Base-by-base conservation (phyloP, 2,113 vertebrate genomes). In the Antechinus stuartii region DNA sequence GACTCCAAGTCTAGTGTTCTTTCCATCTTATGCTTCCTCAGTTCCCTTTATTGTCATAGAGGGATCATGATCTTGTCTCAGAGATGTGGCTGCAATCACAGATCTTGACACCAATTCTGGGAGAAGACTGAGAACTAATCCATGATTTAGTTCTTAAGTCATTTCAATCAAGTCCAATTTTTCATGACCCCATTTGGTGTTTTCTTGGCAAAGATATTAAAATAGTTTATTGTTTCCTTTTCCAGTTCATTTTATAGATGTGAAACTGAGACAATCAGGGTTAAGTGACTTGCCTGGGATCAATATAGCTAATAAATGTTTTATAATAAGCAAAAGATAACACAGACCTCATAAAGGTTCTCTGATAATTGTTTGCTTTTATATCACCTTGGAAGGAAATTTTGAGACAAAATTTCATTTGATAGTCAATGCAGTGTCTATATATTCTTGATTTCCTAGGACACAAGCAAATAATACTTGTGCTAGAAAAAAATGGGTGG, bases 301-400 rank as follows among this genome's bases (percentile, higher is more conserved):
- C 61, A 68, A 35, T 68, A 68, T 14, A 68, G 61, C 12, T 68
- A 35, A 27, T 68, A 68, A 35, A 68, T 68, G 30, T 68, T 14
- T 68, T 3, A 47, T 76, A 56, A 93, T 61, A 90, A 42, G n/a
- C 50, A 93, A 47, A 46, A 95, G 93, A 93, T 52, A 94, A 89
- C 35, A 89, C 24, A 35, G 76, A 93, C 23, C 35, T 91, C 93
- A 91, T 30, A 57, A 52, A 42, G 8, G 52, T 5, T 30, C 90
- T 54, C 90, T 90, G 10, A 94, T 19, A 46, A 92, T 90, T 11
- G 22, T 90, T 84, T 93, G 26, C 8, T 24, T 27, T 89, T 10
- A 49, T 12, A 94, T 1, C 19, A 96, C 26, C 52, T n/a, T 54
- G 68, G 19, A 23, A 91, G 52, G n/a, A 35, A 61, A 96, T 90